Evolutionary conservation across 2,888 invertebrate species (phyloP).

Genomic region (Venustoraphidia nigricollis): DNA sequence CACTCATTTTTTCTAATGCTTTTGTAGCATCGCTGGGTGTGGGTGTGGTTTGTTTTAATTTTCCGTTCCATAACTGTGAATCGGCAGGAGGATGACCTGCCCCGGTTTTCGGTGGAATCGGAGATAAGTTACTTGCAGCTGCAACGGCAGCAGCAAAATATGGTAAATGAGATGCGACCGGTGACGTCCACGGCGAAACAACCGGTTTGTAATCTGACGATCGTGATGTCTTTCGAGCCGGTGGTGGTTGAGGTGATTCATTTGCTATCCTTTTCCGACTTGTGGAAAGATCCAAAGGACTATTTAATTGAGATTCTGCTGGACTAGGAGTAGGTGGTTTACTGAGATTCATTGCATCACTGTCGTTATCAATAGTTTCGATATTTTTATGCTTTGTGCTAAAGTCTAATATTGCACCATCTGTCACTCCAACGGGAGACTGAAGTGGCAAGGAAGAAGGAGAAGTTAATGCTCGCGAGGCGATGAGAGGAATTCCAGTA

Average conservation of each 20-base stretch:
- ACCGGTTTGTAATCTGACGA: conserved; percentile 51
- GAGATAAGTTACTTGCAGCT: conserved; percentile 48
- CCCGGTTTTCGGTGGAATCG: conserved; percentile 55
- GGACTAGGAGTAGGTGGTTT: conserved; percentile 43
- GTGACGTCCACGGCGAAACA: conserved; percentile 64
- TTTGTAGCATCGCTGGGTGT: conserved; percentile 72
- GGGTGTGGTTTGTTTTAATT: conserved; percentile 48
- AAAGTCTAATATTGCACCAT: conserved; percentile 59
- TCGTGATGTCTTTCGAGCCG: conserved; percentile 50
- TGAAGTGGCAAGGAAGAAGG: conserved; percentile 34
- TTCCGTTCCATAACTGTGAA: conserved; percentile 56
- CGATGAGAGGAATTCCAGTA: conserved; percentile 31
- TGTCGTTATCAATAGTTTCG: conserved; percentile 35
- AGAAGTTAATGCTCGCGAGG: conserved; percentile 24
- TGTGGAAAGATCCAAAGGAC: conserved; percentile 68
- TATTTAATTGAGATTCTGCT: conserved; percentile 36
- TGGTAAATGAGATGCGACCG: conserved; percentile 58
- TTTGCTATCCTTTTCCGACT: conserved; percentile 53
- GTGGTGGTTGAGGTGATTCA: conserved; percentile 43
- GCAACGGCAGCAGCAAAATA: conserved; percentile 68
- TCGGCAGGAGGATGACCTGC: conserved; percentile 23
- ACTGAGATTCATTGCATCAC: conserved; percentile 55
- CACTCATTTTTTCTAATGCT: conserved; percentile 83
- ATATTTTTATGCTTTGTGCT: conserved; percentile 46
- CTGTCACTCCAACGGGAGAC: conserved; percentile 33